Evolutionary conservation across 2,113 vertebrate genomes (phyloP).

Genomic region (Sitta europaea): DNA sequence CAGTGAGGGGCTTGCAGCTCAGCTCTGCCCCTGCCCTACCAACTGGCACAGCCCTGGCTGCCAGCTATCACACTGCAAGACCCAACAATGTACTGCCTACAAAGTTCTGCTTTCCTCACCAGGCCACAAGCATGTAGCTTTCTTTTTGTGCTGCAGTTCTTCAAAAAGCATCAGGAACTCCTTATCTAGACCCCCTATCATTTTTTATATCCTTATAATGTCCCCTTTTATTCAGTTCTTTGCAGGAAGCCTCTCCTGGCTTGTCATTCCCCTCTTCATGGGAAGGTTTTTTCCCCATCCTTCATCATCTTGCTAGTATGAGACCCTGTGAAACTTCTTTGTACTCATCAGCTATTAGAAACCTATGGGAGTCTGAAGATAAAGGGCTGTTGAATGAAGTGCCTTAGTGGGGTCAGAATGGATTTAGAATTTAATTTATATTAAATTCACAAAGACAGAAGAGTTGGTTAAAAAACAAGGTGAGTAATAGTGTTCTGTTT

Average conservation of each 20-base stretch:
- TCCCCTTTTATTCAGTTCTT: neutral
- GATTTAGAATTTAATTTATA: neutral
- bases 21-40: neutral
- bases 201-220: neutral
- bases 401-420: neutral
- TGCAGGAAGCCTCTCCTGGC: neutral
- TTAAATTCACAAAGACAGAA: neutral
- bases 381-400: neutral
- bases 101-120: neutral
- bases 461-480: neutral
- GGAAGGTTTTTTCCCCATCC: neutral
- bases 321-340: neutral
- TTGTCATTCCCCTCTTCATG: neutral
- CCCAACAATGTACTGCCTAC: neutral
- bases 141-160: neutral
- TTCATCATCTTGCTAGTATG: neutral
- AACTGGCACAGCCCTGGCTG: neutral
- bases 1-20: neutral
- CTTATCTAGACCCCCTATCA: neutral
- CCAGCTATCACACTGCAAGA: neutral
- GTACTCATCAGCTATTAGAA: neutral
- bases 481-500: neutral
- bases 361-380: neutral
- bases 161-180: neutral
- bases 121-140: neutral